Base-by-base conservation (phyloP, 2,113 vertebrate genomes). In the Actenoides lindsayi region DNA sequence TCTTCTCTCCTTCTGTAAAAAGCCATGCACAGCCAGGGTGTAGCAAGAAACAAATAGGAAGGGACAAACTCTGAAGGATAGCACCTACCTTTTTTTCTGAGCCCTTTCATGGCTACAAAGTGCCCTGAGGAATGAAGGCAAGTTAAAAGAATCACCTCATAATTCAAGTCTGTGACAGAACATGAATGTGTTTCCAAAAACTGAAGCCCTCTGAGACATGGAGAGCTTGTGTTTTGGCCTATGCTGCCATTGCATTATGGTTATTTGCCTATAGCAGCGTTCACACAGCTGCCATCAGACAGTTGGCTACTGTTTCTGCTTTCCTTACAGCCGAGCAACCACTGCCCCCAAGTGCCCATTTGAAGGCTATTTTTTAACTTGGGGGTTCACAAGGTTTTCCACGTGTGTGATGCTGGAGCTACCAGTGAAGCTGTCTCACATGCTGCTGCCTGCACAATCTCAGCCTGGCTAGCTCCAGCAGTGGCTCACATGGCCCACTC, bases 281-380 rank as follows among this genome's bases (percentile, higher is more conserved):
- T 76, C 54, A 14, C 2, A 1, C 25, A 5, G 59, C 2, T 94
- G 39, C 42, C 3, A 3, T n/a, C 54, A 7, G 5, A 78, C 60
- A 41, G 8, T 9, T n/a, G 39, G 27, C 64, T 59, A 60, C 25
- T 37, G 56, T 6, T 95, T 46, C 73, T 89, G 76, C 73, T 60
- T 85, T 62, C n/a, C 67, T 75, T 75, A 92, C 88, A 90, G 69
- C 48, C 51, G 3, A 94, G 96, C 69, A 78, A 57, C 95, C 95
- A 95, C 96, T 97, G 94, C 96, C 96, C 95, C 94, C 94, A 95
- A 95, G 95, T 84, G 96, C 93, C 90, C 88, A 44, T 87, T 81
- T 57, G 44, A 60, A 78, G 44, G 64, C 53, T 83, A 11, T 27
- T 71, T 89, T 83, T 57, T 17, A 23, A n/a, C 3, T 0, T 77